phyloP scores from a whole-genome alignment of 2,113 vertebrate species.

The Siniperca chuatsi region DNA sequence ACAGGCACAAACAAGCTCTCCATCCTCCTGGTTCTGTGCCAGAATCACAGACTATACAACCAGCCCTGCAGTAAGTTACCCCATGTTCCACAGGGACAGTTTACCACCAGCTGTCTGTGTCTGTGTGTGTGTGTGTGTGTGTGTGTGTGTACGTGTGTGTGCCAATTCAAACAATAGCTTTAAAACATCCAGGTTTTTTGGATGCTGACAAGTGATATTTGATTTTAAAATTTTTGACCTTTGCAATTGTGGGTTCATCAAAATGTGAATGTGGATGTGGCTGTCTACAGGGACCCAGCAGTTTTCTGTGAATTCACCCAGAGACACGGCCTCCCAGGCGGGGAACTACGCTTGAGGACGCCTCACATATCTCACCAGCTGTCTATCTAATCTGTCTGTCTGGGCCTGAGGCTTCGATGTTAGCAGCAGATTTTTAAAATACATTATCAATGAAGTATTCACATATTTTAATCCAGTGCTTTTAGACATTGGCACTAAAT shows the following conservation, averaged over 20 bases:
- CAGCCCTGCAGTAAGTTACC: slow-evolving; percentile 42
- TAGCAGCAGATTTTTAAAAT: background rate
- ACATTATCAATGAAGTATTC: background rate
- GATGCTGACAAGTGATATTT: slow-evolving; percentile 55
- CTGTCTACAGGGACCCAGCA: background rate
- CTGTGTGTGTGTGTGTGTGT: slow-evolving; percentile 22
- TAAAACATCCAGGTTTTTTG: slow-evolving; percentile 28
- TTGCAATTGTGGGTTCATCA: slow-evolving; percentile 38
- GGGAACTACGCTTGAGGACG: slow-evolving; percentile 15
- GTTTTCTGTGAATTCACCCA: slow-evolving; percentile 13
- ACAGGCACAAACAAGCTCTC: slow-evolving; percentile 11
- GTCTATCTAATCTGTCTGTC: slow-evolving; percentile 27
- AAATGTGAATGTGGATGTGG: slow-evolving; percentile 16
- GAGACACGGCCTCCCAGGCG: slow-evolving; percentile 11
- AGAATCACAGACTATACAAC: slow-evolving; percentile 45
- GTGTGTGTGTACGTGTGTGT: slow-evolving; percentile 15
- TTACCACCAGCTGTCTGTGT: slow-evolving; percentile 29
- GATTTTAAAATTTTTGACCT: slow-evolving; percentile 56
- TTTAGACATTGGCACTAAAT: background rate
- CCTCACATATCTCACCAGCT: slow-evolving; percentile 46
- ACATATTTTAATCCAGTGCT: background rate
- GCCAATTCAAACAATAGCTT: slow-evolving; percentile 24
- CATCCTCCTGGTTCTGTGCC: slow-evolving; percentile 7
- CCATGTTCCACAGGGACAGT: slow-evolving; percentile 33
- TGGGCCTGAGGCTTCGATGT: background rate